Conservation (phyloP, 2,888 invertebrate species). For the Volucella zonaria region DNA sequence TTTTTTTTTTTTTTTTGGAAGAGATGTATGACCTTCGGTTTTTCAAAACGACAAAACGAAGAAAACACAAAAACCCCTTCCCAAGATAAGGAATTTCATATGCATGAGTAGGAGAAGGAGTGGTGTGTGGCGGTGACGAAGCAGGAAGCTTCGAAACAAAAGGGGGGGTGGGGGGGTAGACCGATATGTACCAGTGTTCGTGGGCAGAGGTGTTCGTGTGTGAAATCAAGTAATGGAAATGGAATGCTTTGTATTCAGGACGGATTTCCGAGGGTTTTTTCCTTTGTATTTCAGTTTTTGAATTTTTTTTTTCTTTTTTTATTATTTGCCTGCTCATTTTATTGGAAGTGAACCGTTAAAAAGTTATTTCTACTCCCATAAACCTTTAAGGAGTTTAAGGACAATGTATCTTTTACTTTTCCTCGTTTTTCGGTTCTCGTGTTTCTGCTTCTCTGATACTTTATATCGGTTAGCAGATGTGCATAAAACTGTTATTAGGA, state of each 20-base stretch:
- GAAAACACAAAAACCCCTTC: background rate
- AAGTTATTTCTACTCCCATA: slow-evolving; percentile 37
- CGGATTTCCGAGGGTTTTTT: slow-evolving; percentile 28
- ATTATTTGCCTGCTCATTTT: slow-evolving; percentile 61
- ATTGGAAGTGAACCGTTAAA: slow-evolving; percentile 42
- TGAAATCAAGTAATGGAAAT: slow-evolving; percentile 61
- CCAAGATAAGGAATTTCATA: slow-evolving; percentile 55
- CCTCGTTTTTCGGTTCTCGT: background rate
- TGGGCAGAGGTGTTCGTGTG: slow-evolving; percentile 55
- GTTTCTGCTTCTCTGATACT: slow-evolving; percentile 3
- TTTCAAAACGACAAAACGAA: background rate
- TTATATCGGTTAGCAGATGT: slow-evolving; percentile 37
- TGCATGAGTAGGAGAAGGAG: slow-evolving; percentile 33
- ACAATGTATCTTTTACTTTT: slow-evolving; percentile 24
- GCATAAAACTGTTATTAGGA: background rate
- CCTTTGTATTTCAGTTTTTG: slow-evolving; percentile 39
- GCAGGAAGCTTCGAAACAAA: too few species aligned
- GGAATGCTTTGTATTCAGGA: slow-evolving; percentile 59
- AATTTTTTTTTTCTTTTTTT: slow-evolving; percentile 2
- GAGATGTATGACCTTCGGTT: slow-evolving; percentile 50
- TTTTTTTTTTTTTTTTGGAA: too few species aligned
- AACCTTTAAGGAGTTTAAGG: slow-evolving; percentile 30
- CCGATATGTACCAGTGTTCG: background rate
- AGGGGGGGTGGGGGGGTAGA: too few species aligned
- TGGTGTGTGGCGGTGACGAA: background rate